A percentile compares a stretch with the other conserved stretches of the same genome.
Evolutionary conservation across 2,888 invertebrate genomes (phyloP).

Genomic region (Diabrotica balteata): DNA sequence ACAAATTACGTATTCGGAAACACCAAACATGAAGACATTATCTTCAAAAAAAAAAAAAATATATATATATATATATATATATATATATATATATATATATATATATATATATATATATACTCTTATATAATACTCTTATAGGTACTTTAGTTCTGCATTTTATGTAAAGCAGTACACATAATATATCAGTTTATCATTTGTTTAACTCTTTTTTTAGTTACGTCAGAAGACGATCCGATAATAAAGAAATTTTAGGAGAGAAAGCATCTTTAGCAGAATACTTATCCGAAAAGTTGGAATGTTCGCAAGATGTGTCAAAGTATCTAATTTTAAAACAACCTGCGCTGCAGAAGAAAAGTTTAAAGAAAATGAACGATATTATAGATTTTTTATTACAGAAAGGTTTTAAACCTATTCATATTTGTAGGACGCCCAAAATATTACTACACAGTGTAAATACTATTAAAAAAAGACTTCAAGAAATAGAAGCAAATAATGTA

Average conservation of each 20-base stretch:
- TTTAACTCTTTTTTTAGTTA: conserved; percentile 50
- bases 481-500: conserved; percentile 51
- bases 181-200: too few relatives aligned
- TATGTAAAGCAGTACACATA: too few relatives aligned
- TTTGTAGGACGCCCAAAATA: conserved; percentile 58
- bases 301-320: conserved; percentile 51
- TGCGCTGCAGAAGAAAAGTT: conserved; percentile 56
- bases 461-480: conserved; percentile 53
- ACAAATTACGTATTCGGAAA: too few relatives aligned
- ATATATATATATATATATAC: too few relatives aligned
- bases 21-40: too few relatives aligned
- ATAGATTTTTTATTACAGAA: conserved; percentile 58
- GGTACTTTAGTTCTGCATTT: too few relatives aligned
- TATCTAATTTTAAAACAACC: conserved; percentile 56
- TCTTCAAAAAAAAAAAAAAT: too few relatives aligned
- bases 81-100: too few relatives aligned
- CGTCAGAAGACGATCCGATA: conserved; percentile 54
- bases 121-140: too few relatives aligned
- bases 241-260: conserved; percentile 56
- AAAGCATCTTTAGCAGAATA: conserved; percentile 55
- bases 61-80: too few relatives aligned
- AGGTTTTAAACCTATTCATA: conserved; percentile 57
- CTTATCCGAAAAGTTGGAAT: conserved; percentile 56
- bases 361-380: conserved; percentile 58
- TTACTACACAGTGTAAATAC: conserved; percentile 59